Base-by-base conservation (phyloP, 1,140 invertebrate species). In the Saccostrea echinata region DNA sequence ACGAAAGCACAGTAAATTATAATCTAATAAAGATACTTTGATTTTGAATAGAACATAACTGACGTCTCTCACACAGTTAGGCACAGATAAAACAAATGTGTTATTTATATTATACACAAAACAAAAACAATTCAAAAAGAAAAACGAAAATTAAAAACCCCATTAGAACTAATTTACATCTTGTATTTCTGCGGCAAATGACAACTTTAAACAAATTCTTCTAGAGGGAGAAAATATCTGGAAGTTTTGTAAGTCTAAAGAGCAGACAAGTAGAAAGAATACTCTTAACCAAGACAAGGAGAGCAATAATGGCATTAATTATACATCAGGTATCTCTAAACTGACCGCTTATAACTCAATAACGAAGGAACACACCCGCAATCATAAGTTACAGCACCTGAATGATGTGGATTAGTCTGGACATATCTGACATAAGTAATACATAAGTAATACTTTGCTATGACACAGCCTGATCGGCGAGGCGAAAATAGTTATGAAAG, bases 1-100 rank as follows among this genome's bases (percentile, higher is more conserved):
- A 76, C 68, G 30, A 76, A 76, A 30, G 33, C 27, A 27, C 27
- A 76, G 27, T 76, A 33, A 76, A 76, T 76, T 76, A 27, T 76
- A 76, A 76, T 76, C 68, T 30, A 76, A 76, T 30, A 76, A 76
- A 76, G 68, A 76, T 76, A 76, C 27, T 76, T 76, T 76, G 68
- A 76, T 76, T 76, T 76, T 16, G 27, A 30, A 27, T 76, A 27
- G 33, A 76, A 30, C 27, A 76, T 30, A 76, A 30, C 27, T 27
- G 68, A 30, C 68, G 27, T 8, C 68, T 33, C 16, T 33, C 68
- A 24, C 27, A 30, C 16, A 18, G 68, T n/a, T 18, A 0, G 13
- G 55, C 18, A 6, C 18, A 21, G 55, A 43, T 43, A 43, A 43
- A 9, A 43, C 43, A 43, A 0, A 43, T 4, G 43, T 9, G 43